Evolutionary conservation across 2,797 vertebrate species (phyloP), one percentile per base, ranked within the genome.

Genomic region (Euthynnus affinis): DNA sequence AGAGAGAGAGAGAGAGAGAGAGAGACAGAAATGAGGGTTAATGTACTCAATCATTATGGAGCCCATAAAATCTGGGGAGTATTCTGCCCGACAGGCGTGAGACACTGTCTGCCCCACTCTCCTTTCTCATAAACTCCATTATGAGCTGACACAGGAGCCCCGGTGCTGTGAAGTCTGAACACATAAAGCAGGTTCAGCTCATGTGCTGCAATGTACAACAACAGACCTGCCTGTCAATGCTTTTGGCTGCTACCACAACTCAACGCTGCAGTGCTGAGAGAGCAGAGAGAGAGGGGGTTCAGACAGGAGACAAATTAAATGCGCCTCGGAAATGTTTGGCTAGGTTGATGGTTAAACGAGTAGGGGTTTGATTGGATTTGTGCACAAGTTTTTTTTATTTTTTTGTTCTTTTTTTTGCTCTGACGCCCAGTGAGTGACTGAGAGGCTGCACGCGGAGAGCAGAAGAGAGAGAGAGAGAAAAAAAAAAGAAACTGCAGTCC

Each of bases 301-400:
- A 64, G 80, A 80, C 75, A 71, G 59, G 44, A 86, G 66, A 83
- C 72, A 79, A 87, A 86, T 88, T 58, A 81, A 91, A 79, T 55
- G 77, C 78, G 77, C 68, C 81, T 70, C 7, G 27, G 63, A 72
- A 89, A 79, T 68, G 85, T 87, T 86, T 90, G 85, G 66, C 63
- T 37, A 9, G 64, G 80, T 49, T 72, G 83, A 84, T 67, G 79
- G 66, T 77, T 85, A 84, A 85, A 88, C 12, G 25, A 84, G 73
- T 22, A 55, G 56, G 72, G 75, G 62, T 86, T 76, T 78, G 84
- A 88, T 83, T 89, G 74, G 81, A 87, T 88, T 84, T 83, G 81
- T 72, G 82, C 56, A 61, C 60, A 63, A 22, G 29, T 9, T 57
- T 59, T 74, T n/a, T n/a, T n/a, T n/a, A n/a, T n/a, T n/a, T n/a